These are phyloP conservation scores for Leptura quadrifasciata DNA, from an alignment of 2,888 invertebrate genomes.

Conservation along the genomic window DNA sequence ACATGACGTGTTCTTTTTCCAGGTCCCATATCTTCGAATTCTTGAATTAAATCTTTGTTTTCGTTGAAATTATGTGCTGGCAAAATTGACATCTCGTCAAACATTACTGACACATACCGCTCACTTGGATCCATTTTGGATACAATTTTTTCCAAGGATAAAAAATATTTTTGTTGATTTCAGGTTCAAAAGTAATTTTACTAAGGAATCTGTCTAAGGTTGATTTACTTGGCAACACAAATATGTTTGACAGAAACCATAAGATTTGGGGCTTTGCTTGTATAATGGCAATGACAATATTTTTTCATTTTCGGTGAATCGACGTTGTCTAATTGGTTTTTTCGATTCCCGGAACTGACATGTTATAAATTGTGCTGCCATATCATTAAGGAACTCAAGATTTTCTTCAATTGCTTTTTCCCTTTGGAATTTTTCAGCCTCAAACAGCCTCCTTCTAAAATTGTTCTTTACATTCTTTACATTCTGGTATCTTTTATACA, in stretches of 20 bases:
- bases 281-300: background rate
- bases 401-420: no score
- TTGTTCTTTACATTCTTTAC: no score
- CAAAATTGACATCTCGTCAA: no score
- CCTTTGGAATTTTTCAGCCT: no score
- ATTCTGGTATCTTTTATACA: no score
- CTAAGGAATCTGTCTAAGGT: background rate
- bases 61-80: no score
- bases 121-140: background rate
- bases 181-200: background rate
- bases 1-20: no score
- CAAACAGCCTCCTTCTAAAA: no score
- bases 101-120: background rate
- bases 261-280: background rate
- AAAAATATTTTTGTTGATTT: background rate
- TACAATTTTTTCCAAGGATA: background rate
- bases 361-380: background rate
- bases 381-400: background rate
- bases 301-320: background rate
- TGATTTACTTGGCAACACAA: background rate
- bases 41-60: no score
- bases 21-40: no score
- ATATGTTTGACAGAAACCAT: background rate
- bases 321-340: background rate
- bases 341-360: background rate